A percentile compares a stretch with the other conserved stretches of the same genome.
These are phyloP conservation scores for Blastobasis adustella DNA, from an alignment of 2,888 invertebrate genomes.

Conservation along the genomic window DNA sequence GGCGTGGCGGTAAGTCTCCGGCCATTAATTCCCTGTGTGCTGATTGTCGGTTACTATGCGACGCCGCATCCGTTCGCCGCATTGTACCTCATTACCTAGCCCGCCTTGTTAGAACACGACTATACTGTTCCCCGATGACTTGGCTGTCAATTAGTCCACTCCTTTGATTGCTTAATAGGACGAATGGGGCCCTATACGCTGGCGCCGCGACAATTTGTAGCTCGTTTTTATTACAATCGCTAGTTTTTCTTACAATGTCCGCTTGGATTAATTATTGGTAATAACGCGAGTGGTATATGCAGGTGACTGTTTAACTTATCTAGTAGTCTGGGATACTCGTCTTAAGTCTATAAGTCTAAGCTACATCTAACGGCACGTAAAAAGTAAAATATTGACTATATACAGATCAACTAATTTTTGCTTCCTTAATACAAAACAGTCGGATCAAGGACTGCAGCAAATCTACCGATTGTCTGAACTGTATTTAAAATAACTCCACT, in stretches of 20 bases:
- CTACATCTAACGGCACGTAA: no score
- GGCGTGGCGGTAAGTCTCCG: slow-evolving; percentile 34
- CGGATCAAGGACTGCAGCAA: no score
- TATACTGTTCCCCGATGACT: slow-evolving; percentile 15
- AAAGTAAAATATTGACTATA: no score
- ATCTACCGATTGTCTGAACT: no score
- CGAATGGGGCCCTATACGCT: neutral
- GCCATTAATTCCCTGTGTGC: slow-evolving; percentile 44
- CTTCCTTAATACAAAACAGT: no score
- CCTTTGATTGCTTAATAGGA: slow-evolving; percentile 11
- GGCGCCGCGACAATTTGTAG: neutral
- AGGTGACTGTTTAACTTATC: no score
- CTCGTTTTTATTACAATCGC: neutral
- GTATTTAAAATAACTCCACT: no score
- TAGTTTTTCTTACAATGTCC: neutral
- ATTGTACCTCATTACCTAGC: slow-evolving; percentile 51
- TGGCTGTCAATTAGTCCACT: slow-evolving; percentile 11
- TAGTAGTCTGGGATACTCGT: no score
- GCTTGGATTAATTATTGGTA: no score
- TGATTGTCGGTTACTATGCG: slow-evolving; percentile 55
- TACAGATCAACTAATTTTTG: no score
- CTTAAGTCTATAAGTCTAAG: no score
- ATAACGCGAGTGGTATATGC: no score
- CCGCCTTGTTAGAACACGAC: slow-evolving; percentile 27
- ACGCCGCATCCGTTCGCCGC: slow-evolving; percentile 51